These are phyloP conservation scores for Unio delphinus DNA, from an alignment of 2,888 invertebrate species.

Conservation along the genomic window DNA sequence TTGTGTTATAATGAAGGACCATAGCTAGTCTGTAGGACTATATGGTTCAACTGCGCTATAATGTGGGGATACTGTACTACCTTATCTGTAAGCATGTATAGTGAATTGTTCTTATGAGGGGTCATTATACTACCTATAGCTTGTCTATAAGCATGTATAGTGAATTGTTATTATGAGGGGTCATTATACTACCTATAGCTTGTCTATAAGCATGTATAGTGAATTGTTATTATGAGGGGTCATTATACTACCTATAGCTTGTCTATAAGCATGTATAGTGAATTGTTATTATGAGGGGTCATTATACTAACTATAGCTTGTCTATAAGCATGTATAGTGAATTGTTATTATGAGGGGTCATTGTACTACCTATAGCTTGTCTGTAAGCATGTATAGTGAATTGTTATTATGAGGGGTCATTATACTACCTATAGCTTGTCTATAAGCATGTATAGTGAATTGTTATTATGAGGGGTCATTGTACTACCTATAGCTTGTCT, in stretches of 20 bases:
- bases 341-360: too few relatives aligned
- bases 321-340: not conserved
- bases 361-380: not conserved
- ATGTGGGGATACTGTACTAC: too few relatives aligned
- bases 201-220: not conserved
- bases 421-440: slow-evolving; percentile 89
- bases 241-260: not conserved
- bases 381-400: not conserved
- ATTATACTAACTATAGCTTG: slow-evolving; percentile 2
- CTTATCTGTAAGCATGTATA: too few relatives aligned
- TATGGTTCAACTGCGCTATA: too few relatives aligned
- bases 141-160: not conserved
- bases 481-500: slow-evolving; percentile 78
- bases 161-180: too few relatives aligned
- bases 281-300: not conserved
- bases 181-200: not conserved
- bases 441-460: slow-evolving; percentile 91
- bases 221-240: too few relatives aligned
- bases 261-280: not conserved
- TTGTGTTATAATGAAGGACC: not conserved
- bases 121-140: not conserved
- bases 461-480: too few relatives aligned
- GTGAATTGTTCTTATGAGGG: too few relatives aligned
- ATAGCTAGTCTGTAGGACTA: not conserved
- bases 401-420: too few relatives aligned